Evolutionary conservation across 2,888 invertebrate genomes (phyloP), one percentile per base, ranked within the genome.

Genomic region (Orthosia gracilis): DNA sequence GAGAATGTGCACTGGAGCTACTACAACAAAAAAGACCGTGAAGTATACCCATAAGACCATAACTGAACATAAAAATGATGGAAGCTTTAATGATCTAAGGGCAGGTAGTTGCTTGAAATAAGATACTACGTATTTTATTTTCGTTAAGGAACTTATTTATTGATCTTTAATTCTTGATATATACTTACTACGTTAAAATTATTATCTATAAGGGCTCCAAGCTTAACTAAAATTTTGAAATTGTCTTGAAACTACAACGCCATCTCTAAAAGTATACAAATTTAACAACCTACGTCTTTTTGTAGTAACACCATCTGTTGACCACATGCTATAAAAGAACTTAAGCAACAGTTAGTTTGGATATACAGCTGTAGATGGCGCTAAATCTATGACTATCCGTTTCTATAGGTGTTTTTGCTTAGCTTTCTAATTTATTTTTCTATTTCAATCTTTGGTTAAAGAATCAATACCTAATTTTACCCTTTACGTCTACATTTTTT

Each of bases 261-360:
- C 40, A 67, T 77, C 21, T 58, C 31, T 50, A 45, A 18, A 50
- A 7, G 52, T 50, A 5, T 21, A 21, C 15, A 57, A n/a, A 13
- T 63, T 57, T 18, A 64, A 57, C 31, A 55, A 0, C 21, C 21
- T 65, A 31, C 5, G 3, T 40, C 4, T 13, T 45, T 57, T 63
- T 26, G n/a, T 21, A 50, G 23, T 31, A 55, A 54, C 76, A 52
- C 74, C 77, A 80, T 77, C 74, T 80, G 57, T 74, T 52, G 23
- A n/a, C 21, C 21, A 49, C 0, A 61, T 31, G 52, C 0, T 26
- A 21, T 2, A 31, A 11, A 7, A 40, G 13, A 40, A 54, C 13
- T 2, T 57, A 52, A 47, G 18, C 58, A 50, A 15, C 21, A 13
- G 21, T 47, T 47, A 40, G 66, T 81, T 80, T 57, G 23, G 18